A percentile compares a stretch with the other conserved stretches of the same genome.
These are phyloP conservation scores for Zosterops lateralis DNA, from an alignment of 2,113 vertebrate genomes.

Conservation along the genomic window DNA sequence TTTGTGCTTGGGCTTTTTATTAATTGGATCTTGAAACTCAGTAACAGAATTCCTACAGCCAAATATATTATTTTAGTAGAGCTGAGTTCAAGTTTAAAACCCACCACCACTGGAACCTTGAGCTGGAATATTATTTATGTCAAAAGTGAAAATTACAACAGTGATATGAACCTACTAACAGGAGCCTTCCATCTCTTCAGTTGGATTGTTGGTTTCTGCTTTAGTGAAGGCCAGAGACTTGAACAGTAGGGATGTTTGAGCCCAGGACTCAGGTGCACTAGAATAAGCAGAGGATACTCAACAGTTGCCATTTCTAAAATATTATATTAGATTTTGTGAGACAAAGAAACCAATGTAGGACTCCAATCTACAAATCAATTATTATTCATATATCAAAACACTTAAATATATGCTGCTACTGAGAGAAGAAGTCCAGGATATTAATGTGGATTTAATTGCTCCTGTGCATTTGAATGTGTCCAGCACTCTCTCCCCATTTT, in stretches of 20 bases:
- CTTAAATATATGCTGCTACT: neutral
- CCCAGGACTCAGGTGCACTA: constrained; percentile 36
- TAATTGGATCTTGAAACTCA: neutral
- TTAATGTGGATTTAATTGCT: constrained; percentile 7
- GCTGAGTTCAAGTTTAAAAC: neutral
- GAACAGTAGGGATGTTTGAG: neutral
- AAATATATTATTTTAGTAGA: neutral
- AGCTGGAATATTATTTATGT: constrained; percentile 13
- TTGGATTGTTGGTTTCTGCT: neutral
- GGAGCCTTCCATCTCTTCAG: neutral
- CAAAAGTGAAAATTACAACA: neutral
- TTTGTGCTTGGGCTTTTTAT: neutral
- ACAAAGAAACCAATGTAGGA: neutral
- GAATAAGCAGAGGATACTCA: constrained; percentile 8
- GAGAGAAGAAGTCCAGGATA: neutral
- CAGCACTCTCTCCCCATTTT: neutral
- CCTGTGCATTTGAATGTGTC: neutral
- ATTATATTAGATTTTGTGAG: neutral
- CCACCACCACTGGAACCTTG: neutral
- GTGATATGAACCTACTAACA: neutral
- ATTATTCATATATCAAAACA: constrained; percentile 7
- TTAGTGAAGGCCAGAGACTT: neutral
- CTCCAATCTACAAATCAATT: constrained; percentile 4
- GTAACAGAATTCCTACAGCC: neutral
- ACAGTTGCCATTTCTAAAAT: constrained; percentile 24